These are phyloP conservation scores for Zelostemma sp. DNA, from an alignment of 1,140 invertebrate genomes.

Conservation along the genomic window DNA sequence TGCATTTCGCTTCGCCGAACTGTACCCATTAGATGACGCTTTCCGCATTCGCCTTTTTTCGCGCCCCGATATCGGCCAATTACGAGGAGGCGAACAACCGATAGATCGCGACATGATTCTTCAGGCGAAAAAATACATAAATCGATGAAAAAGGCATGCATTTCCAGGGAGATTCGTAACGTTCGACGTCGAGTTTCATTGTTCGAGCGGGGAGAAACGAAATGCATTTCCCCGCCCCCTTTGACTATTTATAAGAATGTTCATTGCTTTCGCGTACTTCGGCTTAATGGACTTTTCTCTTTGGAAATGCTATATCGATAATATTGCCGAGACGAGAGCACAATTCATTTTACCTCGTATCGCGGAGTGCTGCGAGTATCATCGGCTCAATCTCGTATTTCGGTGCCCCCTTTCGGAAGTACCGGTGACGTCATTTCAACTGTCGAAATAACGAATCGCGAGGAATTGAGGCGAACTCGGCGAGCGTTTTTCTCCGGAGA, in stretches of 20 bases:
- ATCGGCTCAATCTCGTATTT: conserved; percentile 35
- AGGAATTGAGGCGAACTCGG: not conserved
- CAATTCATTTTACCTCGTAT: conserved; percentile 35
- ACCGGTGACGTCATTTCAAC: conserved; percentile 28
- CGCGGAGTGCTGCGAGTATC: not conserved
- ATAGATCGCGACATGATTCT: too few species aligned
- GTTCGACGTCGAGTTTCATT: too few species aligned
- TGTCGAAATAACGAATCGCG: conserved; percentile 3
- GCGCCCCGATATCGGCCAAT: conserved; percentile 15
- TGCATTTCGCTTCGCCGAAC: conserved; percentile 28
- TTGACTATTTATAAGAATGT: not conserved
- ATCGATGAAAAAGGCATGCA: too few species aligned
- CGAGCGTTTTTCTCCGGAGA: not conserved
- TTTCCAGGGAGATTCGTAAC: too few species aligned
- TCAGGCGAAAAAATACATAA: too few species aligned
- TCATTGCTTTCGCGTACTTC: not conserved
- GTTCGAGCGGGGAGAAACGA: too few species aligned
- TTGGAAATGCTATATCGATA: conserved; percentile 17
- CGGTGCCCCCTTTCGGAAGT: conserved; percentile 25
- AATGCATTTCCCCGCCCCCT: not conserved
- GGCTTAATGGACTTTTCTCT: conserved; percentile 8
- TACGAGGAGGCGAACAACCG: too few species aligned
- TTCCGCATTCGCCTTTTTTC: conserved; percentile 15
- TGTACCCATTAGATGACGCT: conserved; percentile 18
- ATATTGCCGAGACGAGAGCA: conserved; percentile 25